phyloP scores from a whole-genome alignment of 2,797 vertebrate species.

The Enteromius trimaculatus region DNA sequence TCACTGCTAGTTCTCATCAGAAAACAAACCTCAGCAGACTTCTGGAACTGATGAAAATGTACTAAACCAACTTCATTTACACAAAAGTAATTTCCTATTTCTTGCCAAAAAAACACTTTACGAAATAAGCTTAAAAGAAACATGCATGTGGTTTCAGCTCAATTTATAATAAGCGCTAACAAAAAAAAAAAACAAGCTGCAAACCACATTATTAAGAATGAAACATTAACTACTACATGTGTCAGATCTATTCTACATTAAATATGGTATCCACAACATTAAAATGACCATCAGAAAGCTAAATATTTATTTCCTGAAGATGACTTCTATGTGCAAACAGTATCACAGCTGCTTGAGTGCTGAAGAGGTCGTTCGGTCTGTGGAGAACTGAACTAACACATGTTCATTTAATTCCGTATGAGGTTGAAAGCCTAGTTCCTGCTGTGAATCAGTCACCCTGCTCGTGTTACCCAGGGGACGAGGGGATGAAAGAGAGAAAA shows the following conservation, averaged over 20 bases:
- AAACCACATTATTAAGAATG: conserved; percentile 2
- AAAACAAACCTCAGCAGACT: not conserved
- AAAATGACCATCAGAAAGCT: not conserved
- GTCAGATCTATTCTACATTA: not conserved
- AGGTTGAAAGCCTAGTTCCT: not conserved
- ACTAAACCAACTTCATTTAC: not conserved
- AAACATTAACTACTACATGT: not conserved
- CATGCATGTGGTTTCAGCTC: not conserved
- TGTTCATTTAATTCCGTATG: conserved; percentile 13
- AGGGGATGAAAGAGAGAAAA: conserved; percentile 13
- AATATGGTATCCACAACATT: not conserved
- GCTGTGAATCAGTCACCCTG: conserved; percentile 10
- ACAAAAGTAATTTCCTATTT: not conserved
- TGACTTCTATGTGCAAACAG: conserved; percentile 3
- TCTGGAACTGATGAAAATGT: conserved; percentile 18
- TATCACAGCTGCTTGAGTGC: not conserved
- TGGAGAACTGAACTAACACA: conserved; percentile 2
- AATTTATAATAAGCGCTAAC: conserved; percentile 2
- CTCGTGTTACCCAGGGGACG: conserved; percentile 15
- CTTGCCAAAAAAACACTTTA: not conserved
- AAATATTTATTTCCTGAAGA: conserved; percentile 17
- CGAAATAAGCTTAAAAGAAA: not conserved
- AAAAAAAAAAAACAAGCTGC: not conserved
- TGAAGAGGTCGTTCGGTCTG: conserved; percentile 2
- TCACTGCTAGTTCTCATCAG: not conserved